A percentile compares a stretch with the other conserved stretches of the same genome.
Evolutionary conservation across 37 sponge, comb jelly and placozoan genomes (phyloP).

Genomic region (Diacarnus erythraeanus): DNA sequence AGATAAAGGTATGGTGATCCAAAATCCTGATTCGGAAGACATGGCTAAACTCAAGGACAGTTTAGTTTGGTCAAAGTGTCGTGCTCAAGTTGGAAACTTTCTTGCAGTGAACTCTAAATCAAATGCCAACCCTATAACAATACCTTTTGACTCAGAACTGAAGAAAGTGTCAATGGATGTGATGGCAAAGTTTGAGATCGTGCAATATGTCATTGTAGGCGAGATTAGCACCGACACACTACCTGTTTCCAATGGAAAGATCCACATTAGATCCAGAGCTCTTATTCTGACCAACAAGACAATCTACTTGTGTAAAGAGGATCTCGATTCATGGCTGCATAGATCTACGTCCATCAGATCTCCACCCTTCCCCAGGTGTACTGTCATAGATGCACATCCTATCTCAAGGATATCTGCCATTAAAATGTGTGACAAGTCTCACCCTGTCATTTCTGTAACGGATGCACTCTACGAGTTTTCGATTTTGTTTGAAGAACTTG

Average conservation of each 20-base stretch:
- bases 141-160: constrained; percentile 28
- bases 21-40: constrained; percentile 17
- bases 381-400: constrained; percentile 25
- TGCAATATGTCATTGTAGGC: constrained; percentile 39
- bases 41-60: constrained; percentile 17
- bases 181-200: constrained; percentile 30
- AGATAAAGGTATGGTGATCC: background rate
- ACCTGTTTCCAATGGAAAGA: constrained; percentile 13
- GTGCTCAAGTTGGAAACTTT: constrained; percentile 26
- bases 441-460: background rate
- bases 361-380: constrained; percentile 25
- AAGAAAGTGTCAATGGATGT: background rate
- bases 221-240: constrained; percentile 35
- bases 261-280: background rate
- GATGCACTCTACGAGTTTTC: constrained; percentile 42
- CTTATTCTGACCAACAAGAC: constrained; percentile 43
- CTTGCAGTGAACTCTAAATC: background rate
- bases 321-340: constrained; percentile 1
- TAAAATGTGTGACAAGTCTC: constrained; percentile 39
- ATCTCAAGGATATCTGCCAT: constrained; percentile 10
- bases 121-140: constrained; percentile 1
- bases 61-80: constrained; percentile 3
- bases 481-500: constrained; percentile 21
- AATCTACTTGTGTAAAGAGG: constrained; percentile 51
- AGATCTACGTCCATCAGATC: background rate